Conservation (phyloP, 2,797 vertebrate species). For the Eulemur albifrons region DNA sequence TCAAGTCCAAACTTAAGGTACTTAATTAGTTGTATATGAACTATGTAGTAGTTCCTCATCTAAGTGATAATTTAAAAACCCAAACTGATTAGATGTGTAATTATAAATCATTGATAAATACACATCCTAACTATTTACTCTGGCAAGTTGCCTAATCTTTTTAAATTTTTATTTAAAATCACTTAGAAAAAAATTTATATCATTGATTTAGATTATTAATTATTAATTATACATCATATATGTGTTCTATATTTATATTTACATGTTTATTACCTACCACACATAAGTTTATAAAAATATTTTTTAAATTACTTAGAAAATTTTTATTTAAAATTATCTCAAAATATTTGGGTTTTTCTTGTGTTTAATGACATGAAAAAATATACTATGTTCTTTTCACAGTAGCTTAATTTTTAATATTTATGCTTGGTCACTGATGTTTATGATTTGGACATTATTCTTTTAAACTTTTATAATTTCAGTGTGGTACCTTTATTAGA, state of each 20-base stretch:
- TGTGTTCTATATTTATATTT: not conserved
- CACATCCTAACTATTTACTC: not conserved
- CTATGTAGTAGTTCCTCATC: not conserved
- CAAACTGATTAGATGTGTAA: not conserved
- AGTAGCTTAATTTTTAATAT: constrained; percentile 72
- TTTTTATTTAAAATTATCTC: not conserved
- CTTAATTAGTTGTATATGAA: not conserved
- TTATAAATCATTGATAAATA: constrained; percentile 2
- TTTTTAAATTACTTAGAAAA: not conserved
- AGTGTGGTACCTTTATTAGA: constrained; percentile 88
- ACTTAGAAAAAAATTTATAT: not conserved
- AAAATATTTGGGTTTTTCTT: constrained; percentile 22
- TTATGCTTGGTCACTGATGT: constrained; percentile 63
- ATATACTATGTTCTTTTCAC: constrained; percentile 53
- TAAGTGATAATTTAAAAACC: constrained; percentile 25
- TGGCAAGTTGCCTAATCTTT: not conserved
- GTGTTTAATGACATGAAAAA: constrained; percentile 50
- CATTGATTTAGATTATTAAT: not conserved
- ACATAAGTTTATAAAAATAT: not conserved
- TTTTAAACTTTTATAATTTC: constrained; percentile 79
- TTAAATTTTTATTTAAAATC: constrained; percentile 19
- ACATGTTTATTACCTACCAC: not conserved
- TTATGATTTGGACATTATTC: constrained; percentile 63
- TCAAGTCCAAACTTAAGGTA: not conserved
- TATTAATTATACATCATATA: not conserved